phyloP scores from a whole-genome alignment of 2,888 invertebrate species.

The Amitus sp. region DNA sequence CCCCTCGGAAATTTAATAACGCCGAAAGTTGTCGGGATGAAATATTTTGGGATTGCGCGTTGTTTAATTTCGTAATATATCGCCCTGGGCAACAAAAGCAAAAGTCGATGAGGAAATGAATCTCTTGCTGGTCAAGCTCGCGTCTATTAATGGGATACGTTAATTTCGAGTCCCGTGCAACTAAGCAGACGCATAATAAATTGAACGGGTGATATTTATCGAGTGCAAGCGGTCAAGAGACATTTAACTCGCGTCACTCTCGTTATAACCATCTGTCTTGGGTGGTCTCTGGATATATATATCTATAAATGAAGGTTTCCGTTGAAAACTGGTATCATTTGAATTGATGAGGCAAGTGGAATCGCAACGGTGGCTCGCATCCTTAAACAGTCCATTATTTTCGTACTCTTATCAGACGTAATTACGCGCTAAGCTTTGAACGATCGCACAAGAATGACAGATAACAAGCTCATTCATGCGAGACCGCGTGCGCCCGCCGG shows the following conservation, averaged over 20 bases:
- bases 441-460: constrained; percentile 30
- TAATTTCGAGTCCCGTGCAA: constrained; percentile 36
- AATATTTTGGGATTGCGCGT: neutral
- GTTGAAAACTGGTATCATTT: constrained; percentile 20
- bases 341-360: constrained; percentile 17
- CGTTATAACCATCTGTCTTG: constrained; percentile 31
- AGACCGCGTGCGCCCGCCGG: constrained; percentile 22
- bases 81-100: constrained; percentile 4
- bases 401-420: constrained; percentile 25
- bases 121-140: neutral
- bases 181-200: constrained; percentile 54
- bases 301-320: neutral
- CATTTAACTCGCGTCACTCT: constrained; percentile 54
- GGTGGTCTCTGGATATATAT: constrained; percentile 56
- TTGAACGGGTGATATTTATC: constrained; percentile 56
- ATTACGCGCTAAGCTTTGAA: constrained; percentile 19
- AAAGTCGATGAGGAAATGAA: constrained; percentile 8
- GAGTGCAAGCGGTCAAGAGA: constrained; percentile 50
- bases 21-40: neutral
- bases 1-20: constrained; percentile 1
- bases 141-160: constrained; percentile 22
- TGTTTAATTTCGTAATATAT: constrained; percentile 7
- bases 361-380: constrained; percentile 15
- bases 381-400: constrained; percentile 23
- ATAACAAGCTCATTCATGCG: constrained; percentile 35